Evolutionary conservation across 37 sponge, comb jelly and placozoan genomes (phyloP), one percentile per base, ranked within the genome.

Genomic region (Chondrosia reniformis): DNA sequence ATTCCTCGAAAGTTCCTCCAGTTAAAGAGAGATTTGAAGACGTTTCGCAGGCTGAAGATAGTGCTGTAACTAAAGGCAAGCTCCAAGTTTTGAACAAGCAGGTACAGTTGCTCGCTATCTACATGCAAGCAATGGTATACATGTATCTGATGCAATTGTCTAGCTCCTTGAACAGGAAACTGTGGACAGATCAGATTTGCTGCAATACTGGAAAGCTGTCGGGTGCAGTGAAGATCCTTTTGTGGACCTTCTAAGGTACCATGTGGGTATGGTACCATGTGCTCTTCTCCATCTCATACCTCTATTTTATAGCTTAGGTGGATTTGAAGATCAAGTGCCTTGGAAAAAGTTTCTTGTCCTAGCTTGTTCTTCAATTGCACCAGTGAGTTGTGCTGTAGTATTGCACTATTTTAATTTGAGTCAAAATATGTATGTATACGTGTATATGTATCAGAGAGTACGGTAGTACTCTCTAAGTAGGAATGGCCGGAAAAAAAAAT

Each of bases 41-140:
- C 8, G 67, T 61, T 45, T 56, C 83, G 4, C 57, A 76, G 4
- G 13, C 83, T 67, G 37, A 33, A 54, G 75, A 84, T 0, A 86
- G 88, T 28, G 94, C 86, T 0, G 25, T 89, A 0, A 90, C 89
- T 5, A 78, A 84, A 52, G 99, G 99, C 13, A 38, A 45, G 2
- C 78, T 98, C 25, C 37, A 79, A 17, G 79, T 95, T 12, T 83
- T 98, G n/a, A 93, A 98, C 85, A 92, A 83, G 45, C 99, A 98
- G 88, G 87, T 91, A 81, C 24, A 80, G 17, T 10, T 49, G 15
- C 52, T 49, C 10, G 10, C 15, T 49, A 15, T 49, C 15, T 49
- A 15, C 52, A 19, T 49, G 52, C 15, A n/a, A n/a, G n/a, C n/a
- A n/a, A 19, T 49, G 52, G 28, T 59, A 59, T 59, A 13, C 22